Percentiles rank a stretch among this genome's conserved stretches.
Evolutionary conservation across 2,797 vertebrate species (phyloP).

Genomic region (Enteromius trimaculatus): DNA sequence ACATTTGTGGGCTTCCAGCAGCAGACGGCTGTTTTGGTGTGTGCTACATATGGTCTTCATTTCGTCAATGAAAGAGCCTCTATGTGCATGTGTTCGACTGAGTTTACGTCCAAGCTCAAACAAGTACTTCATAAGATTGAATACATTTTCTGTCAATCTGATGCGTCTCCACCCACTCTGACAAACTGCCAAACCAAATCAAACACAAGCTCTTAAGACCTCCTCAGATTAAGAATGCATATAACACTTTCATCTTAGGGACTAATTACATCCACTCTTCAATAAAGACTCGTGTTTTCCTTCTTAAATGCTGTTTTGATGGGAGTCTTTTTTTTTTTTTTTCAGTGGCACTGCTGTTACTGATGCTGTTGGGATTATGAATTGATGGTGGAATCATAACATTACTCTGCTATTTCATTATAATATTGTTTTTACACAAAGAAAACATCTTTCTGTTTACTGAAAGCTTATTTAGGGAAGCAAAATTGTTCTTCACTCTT

Average conservation of each 20-base stretch:
- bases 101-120: slow-evolving; percentile 42
- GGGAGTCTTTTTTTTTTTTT: background rate
- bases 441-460: background rate
- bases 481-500: background rate
- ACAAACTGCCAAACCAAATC: slow-evolving; percentile 35
- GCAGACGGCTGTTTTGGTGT: slow-evolving; percentile 62
- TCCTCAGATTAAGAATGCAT: slow-evolving; percentile 49
- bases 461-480: background rate
- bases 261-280: slow-evolving; percentile 65
- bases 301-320: background rate
- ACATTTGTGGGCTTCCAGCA: slow-evolving; percentile 57
- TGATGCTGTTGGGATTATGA: background rate
- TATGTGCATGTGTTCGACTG: slow-evolving; percentile 53
- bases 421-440: background rate
- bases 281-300: slow-evolving; percentile 55
- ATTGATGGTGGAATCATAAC: background rate
- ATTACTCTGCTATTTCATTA: background rate
- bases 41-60: slow-evolving; percentile 66
- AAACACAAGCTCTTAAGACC: slow-evolving; percentile 23
- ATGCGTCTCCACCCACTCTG: slow-evolving; percentile 19
- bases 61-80: slow-evolving; percentile 63
- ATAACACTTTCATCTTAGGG: slow-evolving; percentile 66
- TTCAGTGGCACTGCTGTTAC: background rate
- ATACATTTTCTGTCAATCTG: slow-evolving; percentile 46
- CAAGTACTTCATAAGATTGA: slow-evolving; percentile 49